A percentile compares a stretch with the other conserved stretches of the same genome.
Evolutionary conservation across 2,888 invertebrate species (phyloP).

Genomic region (Meganola albula): DNA sequence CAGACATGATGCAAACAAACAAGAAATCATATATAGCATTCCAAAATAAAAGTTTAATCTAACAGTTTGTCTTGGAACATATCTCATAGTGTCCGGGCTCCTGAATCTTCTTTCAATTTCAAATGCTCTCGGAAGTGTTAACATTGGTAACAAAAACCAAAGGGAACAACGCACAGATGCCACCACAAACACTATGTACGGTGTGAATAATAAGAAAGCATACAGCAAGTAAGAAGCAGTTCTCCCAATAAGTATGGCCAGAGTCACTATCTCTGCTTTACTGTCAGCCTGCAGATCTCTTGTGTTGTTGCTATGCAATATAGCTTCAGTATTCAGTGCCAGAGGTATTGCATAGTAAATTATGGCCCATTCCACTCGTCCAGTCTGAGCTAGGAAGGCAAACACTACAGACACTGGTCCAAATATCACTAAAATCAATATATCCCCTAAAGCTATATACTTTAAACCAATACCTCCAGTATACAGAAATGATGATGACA

Average conservation of each 20-base stretch:
- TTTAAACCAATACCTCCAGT: slow-evolving; percentile 97
- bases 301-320: slow-evolving; percentile 96
- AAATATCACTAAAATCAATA: slow-evolving; percentile 93
- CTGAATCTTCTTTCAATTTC: slow-evolving; percentile 93
- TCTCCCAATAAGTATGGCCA: slow-evolving; percentile 95
- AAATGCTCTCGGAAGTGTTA: slow-evolving; percentile 93
- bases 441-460: slow-evolving; percentile 96
- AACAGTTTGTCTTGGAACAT: slow-evolving; percentile 92
- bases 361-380: slow-evolving; percentile 92
- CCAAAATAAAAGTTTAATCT: slow-evolving; percentile 94
- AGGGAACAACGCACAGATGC: slow-evolving; percentile 89
- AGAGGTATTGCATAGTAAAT: slow-evolving; percentile 96
- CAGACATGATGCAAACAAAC: slow-evolving; percentile 82
- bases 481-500: slow-evolving; percentile 97
- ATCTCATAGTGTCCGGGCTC: slow-evolving; percentile 84
- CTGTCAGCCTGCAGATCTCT: slow-evolving; percentile 93
- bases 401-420: slow-evolving; percentile 96
- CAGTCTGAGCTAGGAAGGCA: slow-evolving; percentile 95
- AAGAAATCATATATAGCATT: slow-evolving; percentile 90
- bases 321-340: slow-evolving; percentile 96
- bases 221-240: slow-evolving; percentile 94
- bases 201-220: slow-evolving; percentile 91
- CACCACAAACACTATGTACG: slow-evolving; percentile 93
- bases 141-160: slow-evolving; percentile 92
- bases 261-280: slow-evolving; percentile 93